These are phyloP conservation scores for Perodicticus potto DNA, from an alignment of 2,797 vertebrate species.

Conservation along the genomic window DNA sequence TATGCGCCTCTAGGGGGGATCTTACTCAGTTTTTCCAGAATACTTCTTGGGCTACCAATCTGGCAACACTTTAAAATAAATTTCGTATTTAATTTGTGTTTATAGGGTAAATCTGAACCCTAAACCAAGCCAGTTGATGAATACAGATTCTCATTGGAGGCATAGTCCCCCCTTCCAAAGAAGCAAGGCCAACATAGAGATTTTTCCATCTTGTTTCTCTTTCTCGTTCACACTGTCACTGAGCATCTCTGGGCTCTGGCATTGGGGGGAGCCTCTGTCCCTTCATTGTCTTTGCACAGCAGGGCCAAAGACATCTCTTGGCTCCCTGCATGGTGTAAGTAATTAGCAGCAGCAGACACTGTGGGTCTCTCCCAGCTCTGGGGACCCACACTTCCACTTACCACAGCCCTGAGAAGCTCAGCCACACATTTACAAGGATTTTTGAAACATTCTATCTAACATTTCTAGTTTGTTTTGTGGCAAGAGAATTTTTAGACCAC, in stretches of 20 bases:
- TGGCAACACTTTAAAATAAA: fast-evolving
- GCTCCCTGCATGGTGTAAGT: fast-evolving
- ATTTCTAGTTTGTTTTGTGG: not conserved
- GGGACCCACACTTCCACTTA: too few species aligned
- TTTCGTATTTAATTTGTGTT: too few species aligned
- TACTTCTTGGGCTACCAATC: fast-evolving
- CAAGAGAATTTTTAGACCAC: not conserved
- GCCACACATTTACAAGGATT: not conserved
- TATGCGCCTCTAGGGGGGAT: not conserved
- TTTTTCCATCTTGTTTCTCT: fast-evolving
- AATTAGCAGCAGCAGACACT: not conserved
- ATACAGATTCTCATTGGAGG: not conserved
- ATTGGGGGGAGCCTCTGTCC: fast-evolving
- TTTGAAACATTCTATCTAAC: not conserved
- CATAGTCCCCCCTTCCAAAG: fast-evolving
- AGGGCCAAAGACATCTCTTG: fast-evolving
- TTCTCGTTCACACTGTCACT: fast-evolving
- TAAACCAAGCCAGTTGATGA: not conserved
- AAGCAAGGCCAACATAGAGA: fast-evolving
- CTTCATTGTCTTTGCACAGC: fast-evolving
- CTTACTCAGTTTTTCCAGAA: not conserved
- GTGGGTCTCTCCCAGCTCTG: fast-evolving
- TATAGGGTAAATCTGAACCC: not conserved
- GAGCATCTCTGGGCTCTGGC: not conserved
- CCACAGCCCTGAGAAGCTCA: fast-evolving